phyloP scores from a whole-genome alignment of 2,797 vertebrate genomes.

The Hafferia zeledoni region DNA sequence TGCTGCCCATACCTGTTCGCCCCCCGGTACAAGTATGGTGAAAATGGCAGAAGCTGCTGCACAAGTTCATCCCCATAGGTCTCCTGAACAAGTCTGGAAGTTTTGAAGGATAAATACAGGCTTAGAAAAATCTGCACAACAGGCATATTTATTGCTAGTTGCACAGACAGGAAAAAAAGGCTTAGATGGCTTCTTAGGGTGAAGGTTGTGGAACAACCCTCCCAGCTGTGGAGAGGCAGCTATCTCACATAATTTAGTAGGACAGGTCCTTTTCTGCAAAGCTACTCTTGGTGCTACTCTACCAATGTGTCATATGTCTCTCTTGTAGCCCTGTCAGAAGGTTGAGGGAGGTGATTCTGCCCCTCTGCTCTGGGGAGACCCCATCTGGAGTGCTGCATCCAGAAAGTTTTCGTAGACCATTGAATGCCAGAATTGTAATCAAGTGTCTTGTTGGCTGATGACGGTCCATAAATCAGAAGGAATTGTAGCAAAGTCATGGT shows the following conservation, averaged over 20 bases:
- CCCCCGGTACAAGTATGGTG: rapidly evolving
- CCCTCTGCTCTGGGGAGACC: background rate
- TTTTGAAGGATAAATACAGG: background rate
- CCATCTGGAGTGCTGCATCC: background rate
- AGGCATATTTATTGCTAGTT: background rate
- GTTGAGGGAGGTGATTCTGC: background rate
- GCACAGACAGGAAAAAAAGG: background rate
- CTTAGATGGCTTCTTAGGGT: background rate
- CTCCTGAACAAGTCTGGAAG: background rate
- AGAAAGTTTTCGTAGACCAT: background rate
- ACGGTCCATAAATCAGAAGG: background rate
- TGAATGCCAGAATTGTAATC: background rate
- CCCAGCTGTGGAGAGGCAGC: background rate
- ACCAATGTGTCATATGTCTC: background rate
- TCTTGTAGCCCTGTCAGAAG: background rate
- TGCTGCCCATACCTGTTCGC: background rate
- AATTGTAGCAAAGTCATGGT: background rate
- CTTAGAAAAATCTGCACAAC: background rate
- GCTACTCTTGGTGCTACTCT: background rate
- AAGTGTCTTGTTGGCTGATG: background rate
- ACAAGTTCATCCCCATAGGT: background rate
- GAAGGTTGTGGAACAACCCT: background rate
- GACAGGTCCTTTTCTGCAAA: background rate
- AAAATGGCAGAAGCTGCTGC: background rate
- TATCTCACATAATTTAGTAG: background rate